Percentiles rank a stretch among this genome's conserved stretches.
Evolutionary conservation across 2,797 vertebrate species (phyloP).

Genomic region (Scleropages formosus): DNA sequence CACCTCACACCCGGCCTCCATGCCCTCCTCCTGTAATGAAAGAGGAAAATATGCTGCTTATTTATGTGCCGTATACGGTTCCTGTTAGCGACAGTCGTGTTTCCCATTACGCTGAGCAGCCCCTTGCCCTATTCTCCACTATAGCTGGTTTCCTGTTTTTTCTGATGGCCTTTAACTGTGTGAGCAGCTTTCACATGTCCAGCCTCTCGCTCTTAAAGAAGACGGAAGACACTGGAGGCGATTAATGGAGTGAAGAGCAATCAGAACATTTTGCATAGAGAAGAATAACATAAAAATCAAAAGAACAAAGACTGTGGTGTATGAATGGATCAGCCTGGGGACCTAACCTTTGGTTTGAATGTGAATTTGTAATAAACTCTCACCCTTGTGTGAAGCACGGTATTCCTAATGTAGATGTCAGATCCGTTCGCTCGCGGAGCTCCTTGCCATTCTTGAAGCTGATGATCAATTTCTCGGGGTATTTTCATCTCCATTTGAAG

Average conservation of each 20-base stretch:
- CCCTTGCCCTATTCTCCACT: neutral
- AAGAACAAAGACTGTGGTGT: too few species aligned
- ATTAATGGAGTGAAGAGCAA: too few species aligned
- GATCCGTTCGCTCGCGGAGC: neutral
- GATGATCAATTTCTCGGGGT: neutral
- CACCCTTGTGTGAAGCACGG: neutral
- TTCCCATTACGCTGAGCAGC: too few species aligned
- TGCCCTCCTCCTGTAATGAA: conserved; percentile 9
- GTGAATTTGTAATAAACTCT: neutral
- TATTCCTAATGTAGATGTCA: neutral
- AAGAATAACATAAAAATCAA: too few species aligned
- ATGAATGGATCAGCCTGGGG: too few species aligned
- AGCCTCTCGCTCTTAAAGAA: neutral
- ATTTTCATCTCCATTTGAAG: conserved; percentile 1
- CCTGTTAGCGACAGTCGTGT: neutral
- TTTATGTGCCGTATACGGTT: neutral
- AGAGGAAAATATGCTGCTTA: conserved; percentile 9
- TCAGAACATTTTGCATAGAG: too few species aligned
- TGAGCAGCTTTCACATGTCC: neutral
- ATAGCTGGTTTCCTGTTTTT: neutral
- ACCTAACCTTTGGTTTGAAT: neutral
- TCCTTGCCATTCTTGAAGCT: too few species aligned
- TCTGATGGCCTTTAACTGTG: neutral
- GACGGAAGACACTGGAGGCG: neutral
- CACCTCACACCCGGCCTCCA: conserved; percentile 31